Evolutionary conservation across 2,888 invertebrate species (phyloP).

Genomic region (Gibbula magus): DNA sequence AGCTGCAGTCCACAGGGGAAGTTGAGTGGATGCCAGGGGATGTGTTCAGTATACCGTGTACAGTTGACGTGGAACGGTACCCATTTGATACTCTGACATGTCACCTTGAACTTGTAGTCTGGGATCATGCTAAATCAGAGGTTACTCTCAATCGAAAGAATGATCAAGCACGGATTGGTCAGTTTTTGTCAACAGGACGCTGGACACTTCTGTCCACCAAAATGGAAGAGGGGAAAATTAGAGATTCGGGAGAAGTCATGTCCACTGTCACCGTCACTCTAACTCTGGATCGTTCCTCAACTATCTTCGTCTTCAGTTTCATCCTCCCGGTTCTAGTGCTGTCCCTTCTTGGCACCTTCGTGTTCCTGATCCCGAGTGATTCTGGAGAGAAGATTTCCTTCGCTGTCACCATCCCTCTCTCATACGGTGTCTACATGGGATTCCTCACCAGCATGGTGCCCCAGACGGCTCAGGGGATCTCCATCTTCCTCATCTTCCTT

Average conservation of each 20-base stretch:
- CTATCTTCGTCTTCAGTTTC: neutral
- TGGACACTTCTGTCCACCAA: neutral
- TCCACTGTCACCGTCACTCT: neutral
- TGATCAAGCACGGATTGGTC: neutral
- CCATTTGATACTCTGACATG: neutral
- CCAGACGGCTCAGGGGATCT: neutral
- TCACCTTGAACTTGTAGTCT: neutral
- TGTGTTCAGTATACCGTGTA: neutral
- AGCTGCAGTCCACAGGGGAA: neutral
- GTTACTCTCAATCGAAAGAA: neutral
- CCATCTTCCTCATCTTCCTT: neutral
- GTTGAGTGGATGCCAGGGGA: neutral
- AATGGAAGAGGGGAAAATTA: neutral
- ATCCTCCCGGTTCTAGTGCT: neutral
- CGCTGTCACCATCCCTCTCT: neutral
- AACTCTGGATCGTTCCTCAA: neutral
- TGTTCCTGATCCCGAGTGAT: neutral
- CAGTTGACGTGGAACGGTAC: neutral
- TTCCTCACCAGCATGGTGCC: neutral
- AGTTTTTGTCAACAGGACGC: neutral
- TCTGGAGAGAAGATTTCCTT: neutral
- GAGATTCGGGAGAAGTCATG: neutral
- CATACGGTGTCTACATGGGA: neutral
- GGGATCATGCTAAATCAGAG: neutral
- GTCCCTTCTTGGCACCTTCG: neutral